A percentile compares a stretch with the other conserved stretches of the same genome.
Evolutionary conservation across 2,888 invertebrate species (phyloP).

Genomic region (Dasysyrphus albostriatus): DNA sequence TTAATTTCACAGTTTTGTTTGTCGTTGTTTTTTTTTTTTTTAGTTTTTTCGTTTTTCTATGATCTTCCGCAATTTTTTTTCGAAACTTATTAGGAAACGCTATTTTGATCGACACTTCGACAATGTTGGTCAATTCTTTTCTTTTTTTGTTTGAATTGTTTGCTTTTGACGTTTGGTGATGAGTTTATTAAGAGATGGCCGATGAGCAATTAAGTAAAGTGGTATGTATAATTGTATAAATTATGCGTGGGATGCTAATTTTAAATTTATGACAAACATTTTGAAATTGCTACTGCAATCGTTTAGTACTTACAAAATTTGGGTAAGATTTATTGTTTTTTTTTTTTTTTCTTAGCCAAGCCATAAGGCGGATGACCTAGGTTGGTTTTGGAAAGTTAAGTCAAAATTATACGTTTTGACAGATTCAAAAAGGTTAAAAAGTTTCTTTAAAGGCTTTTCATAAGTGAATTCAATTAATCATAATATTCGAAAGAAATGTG

Average conservation of each 20-base stretch:
- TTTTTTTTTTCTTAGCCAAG: not conserved
- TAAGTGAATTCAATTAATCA: not conserved
- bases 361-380: not conserved
- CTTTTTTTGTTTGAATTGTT: not conserved
- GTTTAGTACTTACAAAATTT: not conserved
- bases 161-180: slow-evolving; percentile 1
- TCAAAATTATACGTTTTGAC: not conserved
- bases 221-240: too few relatives aligned
- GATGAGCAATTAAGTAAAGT: slow-evolving; percentile 21
- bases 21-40: not conserved
- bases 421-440: not conserved
- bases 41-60: not conserved
- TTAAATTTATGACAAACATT: slow-evolving; percentile 13
- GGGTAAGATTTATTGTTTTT: not conserved
- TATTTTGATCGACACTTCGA: slow-evolving; percentile 28
- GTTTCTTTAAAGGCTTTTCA: not conserved
- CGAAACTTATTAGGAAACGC: slow-evolving; percentile 18
- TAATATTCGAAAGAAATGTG: not conserved
- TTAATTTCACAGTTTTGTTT: slow-evolving; percentile 30
- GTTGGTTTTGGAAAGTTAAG: slow-evolving; percentile 12
- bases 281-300: slow-evolving; percentile 19
- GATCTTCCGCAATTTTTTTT: slow-evolving; percentile 29
- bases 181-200: slow-evolving; percentile 27
- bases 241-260: slow-evolving; percentile 24
- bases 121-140: slow-evolving; percentile 20